Conservation (phyloP, 1,140 invertebrate genomes). For the Lethocerus indicus region DNA sequence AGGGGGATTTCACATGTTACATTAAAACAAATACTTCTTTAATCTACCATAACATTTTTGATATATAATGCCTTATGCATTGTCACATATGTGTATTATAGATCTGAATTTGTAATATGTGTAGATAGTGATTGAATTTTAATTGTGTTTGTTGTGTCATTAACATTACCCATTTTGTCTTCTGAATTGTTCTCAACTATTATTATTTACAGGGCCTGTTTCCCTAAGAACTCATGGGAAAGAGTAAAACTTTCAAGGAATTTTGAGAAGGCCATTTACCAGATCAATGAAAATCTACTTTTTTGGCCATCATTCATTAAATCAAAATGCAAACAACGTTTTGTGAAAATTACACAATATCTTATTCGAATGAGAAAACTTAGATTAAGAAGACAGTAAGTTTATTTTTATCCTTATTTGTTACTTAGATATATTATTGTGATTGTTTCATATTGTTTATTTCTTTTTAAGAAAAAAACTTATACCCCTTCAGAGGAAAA, state of each 20-base stretch:
- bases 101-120: background rate
- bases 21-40: no score
- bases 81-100: no score
- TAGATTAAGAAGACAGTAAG: conserved; percentile 68
- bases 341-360: conserved; percentile 93
- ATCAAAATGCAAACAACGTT: conserved; percentile 87
- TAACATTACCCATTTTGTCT: background rate
- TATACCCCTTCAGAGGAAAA: conserved; percentile 83
- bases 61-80: no score
- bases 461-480: conserved; percentile 65
- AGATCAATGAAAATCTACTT: conserved; percentile 91
- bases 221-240: conserved; percentile 89
- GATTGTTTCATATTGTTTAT: background rate
- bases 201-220: conserved; percentile 46
- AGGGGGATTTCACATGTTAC: background rate
- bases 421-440: background rate
- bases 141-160: background rate
- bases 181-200: conserved; percentile 12
- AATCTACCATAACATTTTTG: no score
- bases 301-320: conserved; percentile 83
- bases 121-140: background rate
- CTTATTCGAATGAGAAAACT: conserved; percentile 92
- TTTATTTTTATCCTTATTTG: conserved; percentile 16
- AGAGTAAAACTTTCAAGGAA: conserved; percentile 87
- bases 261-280: conserved; percentile 88